These are phyloP conservation scores for Myotis davidii DNA, from an alignment of 2,113 vertebrate species.

Conservation along the genomic window DNA sequence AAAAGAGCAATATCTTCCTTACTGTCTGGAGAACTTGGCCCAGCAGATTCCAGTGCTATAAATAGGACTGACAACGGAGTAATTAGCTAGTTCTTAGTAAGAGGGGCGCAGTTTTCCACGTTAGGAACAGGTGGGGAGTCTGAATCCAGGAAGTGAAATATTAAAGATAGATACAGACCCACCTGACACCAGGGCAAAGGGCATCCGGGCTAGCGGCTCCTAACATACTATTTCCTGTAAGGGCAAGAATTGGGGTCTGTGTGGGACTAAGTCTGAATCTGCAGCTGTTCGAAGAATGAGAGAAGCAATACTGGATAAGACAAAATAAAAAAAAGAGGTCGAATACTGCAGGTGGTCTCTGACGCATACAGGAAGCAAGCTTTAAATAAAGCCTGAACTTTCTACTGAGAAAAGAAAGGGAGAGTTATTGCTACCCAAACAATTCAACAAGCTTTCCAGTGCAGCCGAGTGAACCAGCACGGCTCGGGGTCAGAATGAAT, in stretches of 20 bases:
- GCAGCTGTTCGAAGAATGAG: constrained; percentile 52
- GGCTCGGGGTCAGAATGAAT: background rate
- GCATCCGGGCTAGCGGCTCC: background rate
- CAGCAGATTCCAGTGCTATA: background rate
- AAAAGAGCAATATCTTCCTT: constrained; percentile 44
- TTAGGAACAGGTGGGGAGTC: background rate
- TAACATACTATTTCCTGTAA: constrained; percentile 9
- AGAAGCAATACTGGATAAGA: constrained; percentile 8
- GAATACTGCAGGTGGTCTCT: constrained; percentile 47
- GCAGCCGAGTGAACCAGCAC: background rate
- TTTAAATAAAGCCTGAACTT: constrained; percentile 25
- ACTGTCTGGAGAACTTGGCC: constrained; percentile 48
- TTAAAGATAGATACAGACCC: background rate
- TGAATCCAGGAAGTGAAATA: constrained; percentile 36
- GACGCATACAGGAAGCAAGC: constrained; percentile 15
- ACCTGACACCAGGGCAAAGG: background rate
- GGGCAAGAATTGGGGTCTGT: background rate
- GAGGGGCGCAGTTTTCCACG: background rate
- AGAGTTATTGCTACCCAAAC: background rate
- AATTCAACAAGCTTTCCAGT: background rate
- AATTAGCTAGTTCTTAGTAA: background rate
- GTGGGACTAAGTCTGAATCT: background rate
- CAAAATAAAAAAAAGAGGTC: background rate
- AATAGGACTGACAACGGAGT: background rate
- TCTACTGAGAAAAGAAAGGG: background rate